A percentile compares a stretch with the other conserved stretches of the same genome.
Conservation (phyloP, 2,113 vertebrate genomes). For the Genyomyrus donnyi region DNA sequence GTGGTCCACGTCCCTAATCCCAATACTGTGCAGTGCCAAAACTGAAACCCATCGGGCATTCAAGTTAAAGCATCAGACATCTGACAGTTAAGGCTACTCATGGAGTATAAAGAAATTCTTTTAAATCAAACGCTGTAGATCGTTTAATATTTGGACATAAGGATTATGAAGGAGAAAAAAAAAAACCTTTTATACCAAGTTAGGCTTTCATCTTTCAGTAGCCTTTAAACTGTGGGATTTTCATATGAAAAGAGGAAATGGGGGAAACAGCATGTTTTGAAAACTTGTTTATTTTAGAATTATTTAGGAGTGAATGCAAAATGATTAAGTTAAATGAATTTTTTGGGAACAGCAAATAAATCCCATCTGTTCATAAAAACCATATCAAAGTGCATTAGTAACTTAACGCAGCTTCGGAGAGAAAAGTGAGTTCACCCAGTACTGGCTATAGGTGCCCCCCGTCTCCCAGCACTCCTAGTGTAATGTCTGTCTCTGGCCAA, state of each 20-base stretch:
- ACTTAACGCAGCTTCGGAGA: not conserved
- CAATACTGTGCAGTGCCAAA: constrained; percentile 8
- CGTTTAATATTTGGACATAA: not conserved
- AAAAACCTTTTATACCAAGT: not conserved
- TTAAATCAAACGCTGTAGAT: not conserved
- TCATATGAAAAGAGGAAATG: not conserved
- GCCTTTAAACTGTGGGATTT: not conserved
- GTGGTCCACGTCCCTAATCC: not conserved
- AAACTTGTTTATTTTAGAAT: not conserved
- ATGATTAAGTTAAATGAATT: not conserved
- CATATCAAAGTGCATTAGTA: not conserved
- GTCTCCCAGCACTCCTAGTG: not conserved
- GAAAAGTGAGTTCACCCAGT: not conserved
- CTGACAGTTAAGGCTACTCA: not conserved
- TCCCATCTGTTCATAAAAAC: not conserved
- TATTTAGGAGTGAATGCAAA: not conserved
- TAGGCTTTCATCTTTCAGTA: not conserved
- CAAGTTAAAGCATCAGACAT: not conserved
- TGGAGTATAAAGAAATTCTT: not conserved
- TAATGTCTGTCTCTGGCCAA: not conserved
- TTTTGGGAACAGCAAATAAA: not conserved
- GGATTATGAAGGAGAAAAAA: not conserved
- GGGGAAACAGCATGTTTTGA: not conserved
- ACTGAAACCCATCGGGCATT: not conserved
- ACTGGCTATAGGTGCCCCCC: not conserved